Conservation (phyloP, 2,888 invertebrate species). For the Sarcophaga variegata region DNA sequence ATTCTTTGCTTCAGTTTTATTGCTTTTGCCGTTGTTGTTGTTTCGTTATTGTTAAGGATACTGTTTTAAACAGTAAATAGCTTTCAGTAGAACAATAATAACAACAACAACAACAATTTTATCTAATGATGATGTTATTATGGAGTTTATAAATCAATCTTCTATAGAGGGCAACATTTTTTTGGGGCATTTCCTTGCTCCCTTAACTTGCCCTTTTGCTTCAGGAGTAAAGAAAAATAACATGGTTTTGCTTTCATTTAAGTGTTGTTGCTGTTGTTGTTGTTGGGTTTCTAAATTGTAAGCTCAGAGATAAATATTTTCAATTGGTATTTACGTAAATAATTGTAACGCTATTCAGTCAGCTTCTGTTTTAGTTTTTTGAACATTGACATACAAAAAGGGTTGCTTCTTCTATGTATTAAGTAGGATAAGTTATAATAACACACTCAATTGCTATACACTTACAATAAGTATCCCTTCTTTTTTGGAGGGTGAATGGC, state of each 20-base stretch:
- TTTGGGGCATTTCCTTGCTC: not conserved
- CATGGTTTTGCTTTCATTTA: slow-evolving; percentile 9
- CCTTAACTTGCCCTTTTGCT: too few relatives aligned
- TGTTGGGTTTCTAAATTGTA: slow-evolving; percentile 18
- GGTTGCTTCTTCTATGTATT: not conserved
- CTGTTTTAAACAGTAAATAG: slow-evolving; percentile 47
- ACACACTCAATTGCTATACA: not conserved
- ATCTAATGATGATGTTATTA: slow-evolving; percentile 58
- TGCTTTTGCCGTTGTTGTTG: not conserved
- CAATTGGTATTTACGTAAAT: slow-evolving; percentile 32
- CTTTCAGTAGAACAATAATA: slow-evolving; percentile 32
- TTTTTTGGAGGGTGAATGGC: not conserved
- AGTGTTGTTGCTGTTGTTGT: not conserved
- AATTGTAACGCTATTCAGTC: not conserved
- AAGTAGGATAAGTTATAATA: not conserved
- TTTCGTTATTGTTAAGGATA: not conserved
- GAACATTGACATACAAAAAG: not conserved
- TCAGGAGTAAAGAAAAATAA: too few relatives aligned
- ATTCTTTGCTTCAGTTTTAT: slow-evolving; percentile 33
- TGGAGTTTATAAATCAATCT: slow-evolving; percentile 60
- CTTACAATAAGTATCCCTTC: not conserved
- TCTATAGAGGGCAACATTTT: not conserved
- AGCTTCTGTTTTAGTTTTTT: too few relatives aligned
- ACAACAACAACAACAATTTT: slow-evolving; percentile 23
- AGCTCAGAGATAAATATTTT: slow-evolving; percentile 15